These are phyloP conservation scores for Drosophila falleni DNA, from an alignment of 2,888 invertebrate genomes.

Conservation along the genomic window DNA sequence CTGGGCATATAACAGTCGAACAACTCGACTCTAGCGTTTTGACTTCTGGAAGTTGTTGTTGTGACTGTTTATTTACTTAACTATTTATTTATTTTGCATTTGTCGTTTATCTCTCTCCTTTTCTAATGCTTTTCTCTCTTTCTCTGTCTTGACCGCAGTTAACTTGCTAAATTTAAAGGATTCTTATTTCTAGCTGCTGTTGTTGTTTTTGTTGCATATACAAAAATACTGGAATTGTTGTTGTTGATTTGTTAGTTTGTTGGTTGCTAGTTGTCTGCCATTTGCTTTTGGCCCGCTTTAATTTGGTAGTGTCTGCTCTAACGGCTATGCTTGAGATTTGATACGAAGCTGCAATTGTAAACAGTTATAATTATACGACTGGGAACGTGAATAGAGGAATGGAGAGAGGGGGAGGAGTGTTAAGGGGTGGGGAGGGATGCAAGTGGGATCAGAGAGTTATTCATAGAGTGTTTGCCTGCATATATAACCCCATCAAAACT, in stretches of 20 bases:
- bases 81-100: constrained; percentile 65
- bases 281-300: constrained; percentile 41
- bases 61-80: constrained; percentile 53
- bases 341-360: constrained; percentile 53
- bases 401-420: background rate
- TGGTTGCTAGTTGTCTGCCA: constrained; percentile 2
- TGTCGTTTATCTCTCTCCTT: constrained; percentile 12
- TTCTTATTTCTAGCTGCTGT: constrained; percentile 25
- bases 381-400: background rate
- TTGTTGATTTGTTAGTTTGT: constrained; percentile 12
- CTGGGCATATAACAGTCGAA: background rate
- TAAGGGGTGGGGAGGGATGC: constrained; percentile 1
- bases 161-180: constrained; percentile 51
- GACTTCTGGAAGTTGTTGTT: constrained; percentile 15
- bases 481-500: constrained; percentile 70
- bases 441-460: constrained; percentile 20
- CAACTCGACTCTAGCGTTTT: background rate
- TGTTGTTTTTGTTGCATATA: constrained; percentile 12
- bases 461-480: constrained; percentile 18
- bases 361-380: constrained; percentile 62
- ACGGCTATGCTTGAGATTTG: constrained; percentile 50
- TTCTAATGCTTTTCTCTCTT: background rate
- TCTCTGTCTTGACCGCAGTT: constrained; percentile 22
- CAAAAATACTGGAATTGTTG: constrained; percentile 19
- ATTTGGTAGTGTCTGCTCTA: constrained; percentile 47